These are phyloP conservation scores for Cephalopterus ornatus DNA, from an alignment of 2,113 vertebrate genomes.

Conservation along the genomic window DNA sequence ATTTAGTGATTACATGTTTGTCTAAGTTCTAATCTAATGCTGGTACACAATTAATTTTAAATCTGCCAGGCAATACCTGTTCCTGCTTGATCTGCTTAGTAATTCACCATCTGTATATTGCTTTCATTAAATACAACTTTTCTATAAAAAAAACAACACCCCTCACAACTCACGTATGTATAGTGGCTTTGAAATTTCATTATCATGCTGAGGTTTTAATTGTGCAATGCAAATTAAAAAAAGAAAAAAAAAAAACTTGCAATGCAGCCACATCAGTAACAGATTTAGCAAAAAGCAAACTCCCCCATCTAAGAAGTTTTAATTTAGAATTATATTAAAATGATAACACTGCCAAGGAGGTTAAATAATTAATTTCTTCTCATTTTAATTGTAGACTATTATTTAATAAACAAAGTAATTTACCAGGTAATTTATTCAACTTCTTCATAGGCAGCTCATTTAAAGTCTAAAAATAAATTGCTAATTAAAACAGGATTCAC, in stretches of 20 bases:
- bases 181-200: constrained; percentile 40
- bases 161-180: background rate
- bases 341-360: constrained; percentile 56
- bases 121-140: constrained; percentile 60
- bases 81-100: constrained; percentile 44
- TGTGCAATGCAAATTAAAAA: constrained; percentile 74
- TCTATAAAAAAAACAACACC: background rate
- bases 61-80: constrained; percentile 38
- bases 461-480: constrained; percentile 69
- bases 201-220: constrained; percentile 69
- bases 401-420: constrained; percentile 74
- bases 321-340: constrained; percentile 74
- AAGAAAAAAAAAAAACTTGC: constrained; percentile 60
- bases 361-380: constrained; percentile 71
- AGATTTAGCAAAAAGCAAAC: constrained; percentile 61
- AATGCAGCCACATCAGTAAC: constrained; percentile 71
- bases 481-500: constrained; percentile 67
- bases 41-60: constrained; percentile 49
- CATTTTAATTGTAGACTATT: constrained; percentile 72
- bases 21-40: constrained; percentile 29
- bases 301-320: constrained; percentile 51
- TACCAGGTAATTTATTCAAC: constrained; percentile 67
- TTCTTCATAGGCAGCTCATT: constrained; percentile 58
- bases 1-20: constrained; percentile 47
- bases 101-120: constrained; percentile 44